Evolutionary conservation across 2,888 invertebrate species (phyloP).

Genomic region (Leptinotarsa tumamoca): DNA sequence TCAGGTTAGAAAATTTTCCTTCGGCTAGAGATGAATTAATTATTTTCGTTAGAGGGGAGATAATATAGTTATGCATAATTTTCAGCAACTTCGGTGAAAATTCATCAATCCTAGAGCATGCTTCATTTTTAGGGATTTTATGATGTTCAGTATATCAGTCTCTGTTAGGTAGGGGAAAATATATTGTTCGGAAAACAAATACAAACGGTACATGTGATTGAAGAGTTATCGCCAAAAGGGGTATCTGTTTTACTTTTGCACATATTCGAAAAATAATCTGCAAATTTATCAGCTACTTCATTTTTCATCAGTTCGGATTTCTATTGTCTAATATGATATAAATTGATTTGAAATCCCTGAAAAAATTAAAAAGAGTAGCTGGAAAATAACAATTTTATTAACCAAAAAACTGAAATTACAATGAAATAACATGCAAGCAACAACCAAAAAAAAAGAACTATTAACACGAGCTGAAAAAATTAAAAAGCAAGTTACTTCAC

Average conservation of each 20-base stretch:
- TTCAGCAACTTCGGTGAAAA: neutral
- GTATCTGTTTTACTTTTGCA: slow-evolving; percentile 14
- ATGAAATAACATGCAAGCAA: too few relatives aligned
- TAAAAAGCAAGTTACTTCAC: too few relatives aligned
- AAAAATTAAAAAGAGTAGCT: too few relatives aligned
- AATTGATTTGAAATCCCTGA: too few relatives aligned
- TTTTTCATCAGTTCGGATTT: neutral
- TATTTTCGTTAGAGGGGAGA: neutral
- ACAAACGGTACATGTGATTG: slow-evolving; percentile 14
- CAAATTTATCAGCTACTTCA: slow-evolving; percentile 16
- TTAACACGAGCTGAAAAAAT: too few relatives aligned
- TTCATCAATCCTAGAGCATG: neutral
- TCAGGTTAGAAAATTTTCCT: slow-evolving; percentile 3
- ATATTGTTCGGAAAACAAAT: slow-evolving; percentile 11
- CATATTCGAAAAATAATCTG: slow-evolving; percentile 9
- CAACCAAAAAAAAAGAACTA: too few relatives aligned
- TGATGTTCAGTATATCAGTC: neutral
- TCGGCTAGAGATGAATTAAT: slow-evolving; percentile 17
- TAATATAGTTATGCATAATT: neutral
- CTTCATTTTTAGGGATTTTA: neutral
- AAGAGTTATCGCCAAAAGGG: slow-evolving; percentile 1
- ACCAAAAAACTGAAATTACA: too few relatives aligned
- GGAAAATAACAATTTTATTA: too few relatives aligned
- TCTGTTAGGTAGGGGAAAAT: neutral
- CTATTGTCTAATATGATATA: too few relatives aligned